phyloP scores from a whole-genome alignment of 2,113 vertebrate species.

The Malurus elegans region DNA sequence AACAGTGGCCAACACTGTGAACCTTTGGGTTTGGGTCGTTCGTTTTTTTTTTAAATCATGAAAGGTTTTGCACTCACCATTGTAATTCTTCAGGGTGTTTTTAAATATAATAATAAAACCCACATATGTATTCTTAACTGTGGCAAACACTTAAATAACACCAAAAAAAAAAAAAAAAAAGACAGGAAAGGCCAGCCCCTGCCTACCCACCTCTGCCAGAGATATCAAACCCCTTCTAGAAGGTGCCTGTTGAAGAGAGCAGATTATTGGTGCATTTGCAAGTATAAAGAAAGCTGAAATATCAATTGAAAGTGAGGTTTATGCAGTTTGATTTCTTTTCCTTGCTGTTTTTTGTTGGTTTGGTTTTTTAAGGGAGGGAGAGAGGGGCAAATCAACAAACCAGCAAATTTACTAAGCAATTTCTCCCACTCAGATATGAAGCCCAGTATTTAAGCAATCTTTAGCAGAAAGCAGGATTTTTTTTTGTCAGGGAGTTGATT shows the following conservation, averaged over 20 bases:
- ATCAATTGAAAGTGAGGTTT: rapidly evolving
- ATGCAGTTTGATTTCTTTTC: background rate
- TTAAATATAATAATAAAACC: background rate
- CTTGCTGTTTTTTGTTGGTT: background rate
- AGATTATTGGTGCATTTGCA: background rate
- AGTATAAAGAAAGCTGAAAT: background rate
- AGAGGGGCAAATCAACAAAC: background rate
- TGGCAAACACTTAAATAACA: background rate
- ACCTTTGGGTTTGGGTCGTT: background rate
- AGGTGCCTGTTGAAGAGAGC: background rate
- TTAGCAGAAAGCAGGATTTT: constrained; percentile 1
- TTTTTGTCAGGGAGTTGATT: background rate
- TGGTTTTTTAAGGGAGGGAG: background rate
- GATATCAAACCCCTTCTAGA: background rate
- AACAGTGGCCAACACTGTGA: background rate
- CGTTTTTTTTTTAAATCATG: background rate
- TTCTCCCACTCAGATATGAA: background rate
- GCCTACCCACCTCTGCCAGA: background rate
- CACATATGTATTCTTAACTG: background rate
- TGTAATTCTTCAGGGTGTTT: background rate
- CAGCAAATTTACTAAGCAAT: background rate
- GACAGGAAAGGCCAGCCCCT: background rate
- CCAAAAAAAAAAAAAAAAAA: background rate
- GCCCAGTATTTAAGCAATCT: background rate
- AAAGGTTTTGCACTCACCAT: background rate